phyloP scores from a whole-genome alignment of 2,113 vertebrate species.

The Oryctolagus cuniculus region mOryCun1.1 NC_091432.1:152249501-152250000 shows the following conservation, averaged over 20 bases:
- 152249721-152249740: constrained; percentile 38
- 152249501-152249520: constrained; percentile 37
- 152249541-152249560: constrained; percentile 37
- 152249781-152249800: constrained; percentile 62
- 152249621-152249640: constrained; percentile 47
- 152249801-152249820: constrained; percentile 66
- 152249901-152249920: constrained; percentile 39
- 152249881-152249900: constrained; percentile 37
- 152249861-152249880: constrained; percentile 64
- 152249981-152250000: constrained; percentile 20
- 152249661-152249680: constrained; percentile 42
- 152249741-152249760: constrained; percentile 59
- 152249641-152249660: constrained; percentile 21
- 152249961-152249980: constrained; percentile 1
- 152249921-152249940: constrained; percentile 64
- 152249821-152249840: constrained; percentile 72
- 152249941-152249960: constrained; percentile 59
- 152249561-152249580: constrained; percentile 27
- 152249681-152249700: constrained; percentile 53
- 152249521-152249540: constrained; percentile 35
- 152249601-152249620: background rate
- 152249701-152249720: constrained; percentile 40
- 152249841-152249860: constrained; percentile 64
- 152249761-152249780: constrained; percentile 59
- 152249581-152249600: background rate